A percentile compares a stretch with the other conserved stretches of the same genome.
phyloP scores from a whole-genome alignment of 2,113 vertebrate species.

The Pleuronectes platessa region DNA sequence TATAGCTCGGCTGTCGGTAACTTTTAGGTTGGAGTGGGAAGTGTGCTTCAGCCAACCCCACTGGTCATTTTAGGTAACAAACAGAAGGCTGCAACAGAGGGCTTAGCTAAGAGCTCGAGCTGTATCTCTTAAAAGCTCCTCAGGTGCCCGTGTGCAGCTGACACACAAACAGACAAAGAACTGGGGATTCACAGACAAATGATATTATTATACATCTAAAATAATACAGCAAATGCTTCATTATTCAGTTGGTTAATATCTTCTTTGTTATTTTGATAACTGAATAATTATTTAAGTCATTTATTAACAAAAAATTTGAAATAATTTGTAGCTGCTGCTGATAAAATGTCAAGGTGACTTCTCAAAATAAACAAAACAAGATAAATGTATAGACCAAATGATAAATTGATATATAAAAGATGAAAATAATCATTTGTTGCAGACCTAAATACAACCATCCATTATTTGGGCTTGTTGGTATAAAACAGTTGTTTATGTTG shows the following conservation, averaged over 20 bases:
- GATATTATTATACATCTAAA: background rate
- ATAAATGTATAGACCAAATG: too few species aligned
- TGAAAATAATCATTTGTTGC: background rate
- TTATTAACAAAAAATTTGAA: background rate
- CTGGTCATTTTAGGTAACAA: constrained; percentile 67
- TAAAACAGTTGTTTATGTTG: background rate
- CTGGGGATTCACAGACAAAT: constrained; percentile 1
- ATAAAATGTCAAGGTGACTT: background rate
- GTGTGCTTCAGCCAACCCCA: constrained; percentile 52
- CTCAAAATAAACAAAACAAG: background rate
- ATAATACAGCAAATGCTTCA: background rate
- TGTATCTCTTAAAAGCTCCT: constrained; percentile 63
- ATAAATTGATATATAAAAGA: background rate
- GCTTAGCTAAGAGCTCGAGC: constrained; percentile 59
- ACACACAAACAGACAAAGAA: constrained; percentile 1
- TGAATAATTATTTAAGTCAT: background rate
- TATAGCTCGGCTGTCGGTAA: constrained; percentile 68
- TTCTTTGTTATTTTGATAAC: background rate
- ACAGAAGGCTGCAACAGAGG: constrained; percentile 62
- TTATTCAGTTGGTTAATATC: background rate
- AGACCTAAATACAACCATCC: background rate
- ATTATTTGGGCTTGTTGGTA: background rate
- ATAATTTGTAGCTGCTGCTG: background rate
- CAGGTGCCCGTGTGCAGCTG: constrained; percentile 27
- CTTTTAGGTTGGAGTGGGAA: constrained; percentile 60